phyloP scores from a whole-genome alignment of 2,113 vertebrate genomes.

The Aegypius monachus region DNA sequence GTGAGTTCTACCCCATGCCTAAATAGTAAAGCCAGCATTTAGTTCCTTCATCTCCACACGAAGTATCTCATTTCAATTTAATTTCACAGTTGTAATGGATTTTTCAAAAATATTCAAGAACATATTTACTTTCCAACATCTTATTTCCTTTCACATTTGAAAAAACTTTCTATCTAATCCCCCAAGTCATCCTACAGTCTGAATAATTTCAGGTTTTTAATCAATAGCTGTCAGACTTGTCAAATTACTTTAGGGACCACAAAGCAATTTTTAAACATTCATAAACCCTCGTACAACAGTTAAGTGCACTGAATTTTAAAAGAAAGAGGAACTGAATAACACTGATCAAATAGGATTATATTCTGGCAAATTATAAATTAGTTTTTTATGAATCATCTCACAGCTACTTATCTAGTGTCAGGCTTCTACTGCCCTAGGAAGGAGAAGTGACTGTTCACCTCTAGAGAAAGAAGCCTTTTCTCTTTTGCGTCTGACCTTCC shows the following conservation, averaged over 20 bases:
- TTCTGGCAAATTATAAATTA: constrained; percentile 64
- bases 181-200: constrained; percentile 72
- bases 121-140: constrained; percentile 64
- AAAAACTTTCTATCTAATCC: constrained; percentile 74
- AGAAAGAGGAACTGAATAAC: constrained; percentile 59
- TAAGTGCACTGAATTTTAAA: constrained; percentile 75
- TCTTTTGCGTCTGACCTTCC: not conserved
- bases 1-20: not conserved
- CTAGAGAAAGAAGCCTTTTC: not conserved
- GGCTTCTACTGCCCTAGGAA: not conserved
- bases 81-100: constrained; percentile 57
- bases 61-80: constrained; percentile 54
- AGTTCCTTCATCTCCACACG: constrained; percentile 7
- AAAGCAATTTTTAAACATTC: constrained; percentile 83
- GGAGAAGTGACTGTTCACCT: not conserved
- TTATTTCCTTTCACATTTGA: constrained; percentile 66
- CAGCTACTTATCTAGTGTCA: constrained; percentile 23
- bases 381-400: constrained; percentile 61
- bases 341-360: constrained; percentile 65
- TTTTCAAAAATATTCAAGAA: constrained; percentile 59
- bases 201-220: constrained; percentile 82
- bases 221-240: constrained; percentile 84
- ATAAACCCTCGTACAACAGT: constrained; percentile 75
- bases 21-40: constrained; percentile 17
- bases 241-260: constrained; percentile 82